These are phyloP conservation scores for Acanthosepion esculentum DNA, from an alignment of 2,888 invertebrate genomes.

Conservation along the genomic window DNA sequence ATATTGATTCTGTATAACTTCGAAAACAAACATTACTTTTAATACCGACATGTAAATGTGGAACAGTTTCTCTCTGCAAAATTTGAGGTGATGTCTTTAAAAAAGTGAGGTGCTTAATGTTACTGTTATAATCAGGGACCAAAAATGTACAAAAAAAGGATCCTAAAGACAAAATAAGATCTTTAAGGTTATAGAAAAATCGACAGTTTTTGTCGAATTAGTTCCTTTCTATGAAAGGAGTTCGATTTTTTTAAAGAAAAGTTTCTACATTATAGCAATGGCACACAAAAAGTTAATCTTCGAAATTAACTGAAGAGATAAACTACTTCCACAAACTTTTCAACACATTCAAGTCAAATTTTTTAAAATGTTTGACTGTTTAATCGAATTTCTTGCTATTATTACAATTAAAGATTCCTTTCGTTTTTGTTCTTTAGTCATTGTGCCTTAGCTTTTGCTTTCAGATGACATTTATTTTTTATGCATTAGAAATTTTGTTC, in stretches of 20 bases:
- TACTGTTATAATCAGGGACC: background rate
- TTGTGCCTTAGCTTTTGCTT: slow-evolving; percentile 24
- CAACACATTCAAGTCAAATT: background rate
- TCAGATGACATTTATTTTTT: background rate
- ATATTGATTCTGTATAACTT: background rate
- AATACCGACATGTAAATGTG: background rate
- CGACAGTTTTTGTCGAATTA: background rate
- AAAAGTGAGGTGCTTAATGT: background rate
- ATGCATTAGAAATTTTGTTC: background rate
- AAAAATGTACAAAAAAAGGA: background rate
- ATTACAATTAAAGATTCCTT: background rate
- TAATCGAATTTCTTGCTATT: background rate
- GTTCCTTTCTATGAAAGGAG: slow-evolving; percentile 17
- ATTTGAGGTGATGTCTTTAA: background rate
- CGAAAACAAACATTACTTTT: background rate
- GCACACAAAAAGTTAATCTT: background rate
- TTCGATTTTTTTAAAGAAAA: background rate
- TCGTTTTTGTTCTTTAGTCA: background rate
- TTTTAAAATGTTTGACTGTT: background rate
- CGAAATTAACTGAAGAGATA: background rate
- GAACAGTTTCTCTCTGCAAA: background rate
- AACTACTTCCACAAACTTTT: background rate
- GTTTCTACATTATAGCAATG: background rate
- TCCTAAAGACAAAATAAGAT: background rate
- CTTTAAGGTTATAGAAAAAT: background rate